Base-by-base conservation (phyloP, 1,140 invertebrate genomes). In the Anastrepha ludens region DNA sequence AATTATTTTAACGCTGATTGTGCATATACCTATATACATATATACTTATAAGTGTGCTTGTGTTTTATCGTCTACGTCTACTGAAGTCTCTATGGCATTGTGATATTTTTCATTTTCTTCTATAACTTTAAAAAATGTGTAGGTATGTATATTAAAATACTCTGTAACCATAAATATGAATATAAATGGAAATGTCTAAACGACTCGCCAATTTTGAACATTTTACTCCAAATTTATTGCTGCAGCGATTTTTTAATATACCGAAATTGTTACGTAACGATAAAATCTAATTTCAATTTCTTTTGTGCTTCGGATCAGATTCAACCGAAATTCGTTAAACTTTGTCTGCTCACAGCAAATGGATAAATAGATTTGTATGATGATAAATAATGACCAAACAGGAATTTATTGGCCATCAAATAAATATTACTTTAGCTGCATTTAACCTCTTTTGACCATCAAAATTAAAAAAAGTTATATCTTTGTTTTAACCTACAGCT, bases 271-370 rank as follows among this genome's bases (percentile, higher is more conserved):
- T 89, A 89, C 90, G 88, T 91, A 91, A 87, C 89, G 90, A 89
- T 91, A 89, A 91, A 91, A 91, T 91, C 90, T 89, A 91, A 91
- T 91, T 91, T 87, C 86, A 87, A 90, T 91, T 89, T 89, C 90
- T 89, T 91, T 91, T 90, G 87, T 89, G 81, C 62, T 39, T 64
- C 62, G 88, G 86, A 55, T 85, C 60, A 89, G 67, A 67, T 41
- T 86, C 55, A 59, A 58, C 39, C 41, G 39, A 74, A 74, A 74
- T 58, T 85, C 58, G 81, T 60, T 60, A 85, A 85, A 58, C 17
- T 86, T 87, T 85, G 88, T 87, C 70, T 87, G 78, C 78, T 39
- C 55, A 55, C 70, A 47, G 59, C 85, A 91, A 88, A 87, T 90
- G 86, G 11, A 41, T 62, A 60, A 59, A 86, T 62, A 64, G 11